Evolutionary conservation across 2,797 vertebrate genomes (phyloP), one percentile per base, ranked within the genome.

Genomic region (Parotocinclus haroldoi): DNA sequence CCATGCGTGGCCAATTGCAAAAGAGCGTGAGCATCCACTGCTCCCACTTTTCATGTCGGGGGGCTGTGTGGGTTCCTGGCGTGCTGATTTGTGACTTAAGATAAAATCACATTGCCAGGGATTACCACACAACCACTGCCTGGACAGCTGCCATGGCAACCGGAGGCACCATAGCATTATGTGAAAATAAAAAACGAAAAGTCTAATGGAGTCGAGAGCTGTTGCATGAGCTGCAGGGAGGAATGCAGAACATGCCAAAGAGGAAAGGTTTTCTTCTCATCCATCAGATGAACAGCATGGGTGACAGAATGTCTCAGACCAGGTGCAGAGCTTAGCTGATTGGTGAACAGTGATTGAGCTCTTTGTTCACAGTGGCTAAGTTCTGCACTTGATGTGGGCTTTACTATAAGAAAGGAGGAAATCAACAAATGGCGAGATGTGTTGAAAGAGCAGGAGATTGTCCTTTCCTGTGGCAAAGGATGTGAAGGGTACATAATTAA

Each of bases 61-160:
- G n/a, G 92, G 93, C 89, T 94, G 95, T 94, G 93, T 92, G 96
- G 96, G 96, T 99, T 98, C 96, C 96, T 99, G 96, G 96, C 96
- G 95, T 98, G 95, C 95, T 99, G 96, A 99, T 99, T 99, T 99
- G 96, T 97, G 96, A 96, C 78, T 97, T 97, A 93, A 96, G 91
- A 98, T 95, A 94, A 99, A 99, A 98, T 99, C 96, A 99, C 96
- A 99, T 98, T 98, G 96, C 96, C 96, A 99, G 96, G 96, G 96
- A 99, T 99, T 98, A 98, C 96, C 96, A 98, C 96, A 88, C 86
- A 93, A 85, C 90, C 90, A 89, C 87, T 88, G 92, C 93, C 87
- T 72, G 85, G 89, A 84, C 92, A 81, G 90, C 94, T 92, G 82
- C 87, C 82, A 82, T 87, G 84, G 89, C 87, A 91, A 88, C 90